Base-by-base conservation (phyloP, 2,113 vertebrate species). In the Anser cygnoides region DNA sequence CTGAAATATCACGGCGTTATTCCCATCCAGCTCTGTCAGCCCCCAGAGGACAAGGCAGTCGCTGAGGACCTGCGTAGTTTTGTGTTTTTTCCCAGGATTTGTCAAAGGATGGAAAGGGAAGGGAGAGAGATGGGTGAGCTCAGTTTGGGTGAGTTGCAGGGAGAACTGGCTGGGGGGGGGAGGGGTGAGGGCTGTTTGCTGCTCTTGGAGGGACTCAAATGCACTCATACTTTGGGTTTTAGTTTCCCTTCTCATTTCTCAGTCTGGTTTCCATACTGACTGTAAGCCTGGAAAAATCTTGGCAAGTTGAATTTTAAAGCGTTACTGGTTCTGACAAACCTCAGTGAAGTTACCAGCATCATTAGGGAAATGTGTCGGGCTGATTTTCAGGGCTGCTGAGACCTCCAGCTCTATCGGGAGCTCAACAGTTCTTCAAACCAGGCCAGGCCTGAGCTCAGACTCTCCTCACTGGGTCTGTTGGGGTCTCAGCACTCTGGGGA, bases 111-210 rank as follows among this genome's bases (percentile, higher is more conserved):
- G 10, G 43, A 39, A 62, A 49, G 84, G 50, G 35, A 63, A 70
- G 11, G 26, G 33, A 12, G 31, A 7, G 26, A 65, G 28, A 41
- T 61, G 15, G 0, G 0, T 8, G 71, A 54, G 11, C 33, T 43
- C 70, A 18, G 21, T 87, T 59, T 41, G 77, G 57, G 4, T 63
- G 72, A 22, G 10, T 5, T 37, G 54, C 16, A 59, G 54, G 11
- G 57, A 4, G 26, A 52, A 26, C 4, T 63, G 88, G 31, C 39
- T 35, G 22, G 75, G 25, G 43, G 19, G 66, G 62, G 8, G 41
- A 52, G 31, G 62, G 52, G 37, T 39, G 37, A 10, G 14, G 74
- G 39, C 76, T 85, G 44, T 65, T 75, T 28, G 55, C 59, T 43
- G 37, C n/a, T 57, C 23, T 37, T 44, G 62, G 44, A 68, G 39